Base-by-base conservation (phyloP, 2,113 vertebrate genomes). In the Hyaena hyaena region DNA sequence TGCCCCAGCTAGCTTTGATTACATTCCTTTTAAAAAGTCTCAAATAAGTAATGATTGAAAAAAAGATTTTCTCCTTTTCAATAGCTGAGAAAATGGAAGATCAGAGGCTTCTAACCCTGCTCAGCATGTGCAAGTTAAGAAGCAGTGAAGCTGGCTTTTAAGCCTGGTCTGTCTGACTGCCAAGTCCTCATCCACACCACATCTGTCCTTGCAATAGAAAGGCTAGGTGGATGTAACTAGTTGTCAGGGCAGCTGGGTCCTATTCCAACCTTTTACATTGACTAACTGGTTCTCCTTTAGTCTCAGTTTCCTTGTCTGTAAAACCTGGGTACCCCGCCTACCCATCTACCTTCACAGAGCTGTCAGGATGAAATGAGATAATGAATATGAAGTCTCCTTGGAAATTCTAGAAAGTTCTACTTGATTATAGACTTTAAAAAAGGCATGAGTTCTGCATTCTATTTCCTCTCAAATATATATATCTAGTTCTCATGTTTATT, bases 341-440 rank as follows among this genome's bases (percentile, higher is more conserved):
- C 21, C 58, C 31, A 86, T 31, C 1, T 28, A 16, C 33, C 26
- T 53, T 48, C 23, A 50, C 65, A 73, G 68, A 89, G 26, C 61
- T 73, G 2, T 68, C 11, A 69, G 31, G n/a, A 45, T 35, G n/a
- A 61, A 53, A 74, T 33, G 11, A 92, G 53, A 73, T 61, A 19
- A 73, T 26, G n/a, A 71, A 50, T 45, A 61, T 4, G 43, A 81
- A 92, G 81, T 31, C 31, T 61, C 50, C 58, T 17, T 28, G 43
- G 79, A 82, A 55, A 58, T 45, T 95, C 71, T n/a, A 63, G 79
- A 94, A 88, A 86, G 14, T 89, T 79, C 39, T 61, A 73, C n/a
- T 53, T 86, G 55, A 53, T 66, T 82, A 5, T 43, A 83, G 61
- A 35, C 26, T 82, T 92, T 61, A 63, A 94, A 94, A 94, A 76